phyloP scores from a whole-genome alignment of 1,140 invertebrate genomes.

The Dinothrombium tinctorium region DNA sequence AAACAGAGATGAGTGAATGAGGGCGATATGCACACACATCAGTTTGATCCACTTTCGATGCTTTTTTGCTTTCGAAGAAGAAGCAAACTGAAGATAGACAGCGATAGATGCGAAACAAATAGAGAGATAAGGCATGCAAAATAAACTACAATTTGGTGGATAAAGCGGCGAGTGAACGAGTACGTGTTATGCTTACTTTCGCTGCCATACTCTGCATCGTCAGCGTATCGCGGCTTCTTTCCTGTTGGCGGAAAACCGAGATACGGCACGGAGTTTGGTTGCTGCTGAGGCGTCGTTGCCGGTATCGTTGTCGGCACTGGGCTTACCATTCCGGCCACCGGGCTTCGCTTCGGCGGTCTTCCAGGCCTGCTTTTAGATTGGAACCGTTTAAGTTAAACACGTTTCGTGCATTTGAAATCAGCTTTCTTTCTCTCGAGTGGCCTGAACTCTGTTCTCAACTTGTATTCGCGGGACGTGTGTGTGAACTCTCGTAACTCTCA shows the following conservation, averaged over 20 bases:
- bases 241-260: constrained; percentile 6
- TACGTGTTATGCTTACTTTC: constrained; percentile 8
- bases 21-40: neutral
- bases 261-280: constrained; percentile 3
- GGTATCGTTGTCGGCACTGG: constrained; percentile 6
- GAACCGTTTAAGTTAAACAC: neutral
- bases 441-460: neutral
- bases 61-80: neutral
- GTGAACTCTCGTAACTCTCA: no score
- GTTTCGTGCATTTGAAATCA: no score
- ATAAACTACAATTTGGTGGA: neutral
- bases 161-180: neutral
- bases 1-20: neutral
- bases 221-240: constrained; percentile 11
- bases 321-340: constrained; percentile 9
- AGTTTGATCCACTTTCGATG: neutral
- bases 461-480: neutral
- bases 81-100: neutral
- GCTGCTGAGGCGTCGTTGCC: neutral
- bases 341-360: constrained; percentile 11
- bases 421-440: neutral
- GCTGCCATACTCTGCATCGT: constrained; percentile 9
- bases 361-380: constrained; percentile 6
- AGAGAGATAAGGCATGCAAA: no score
- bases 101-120: no score